phyloP scores from a whole-genome alignment of 2,888 invertebrate species.

The Pristionchus japonicus region DNA sequence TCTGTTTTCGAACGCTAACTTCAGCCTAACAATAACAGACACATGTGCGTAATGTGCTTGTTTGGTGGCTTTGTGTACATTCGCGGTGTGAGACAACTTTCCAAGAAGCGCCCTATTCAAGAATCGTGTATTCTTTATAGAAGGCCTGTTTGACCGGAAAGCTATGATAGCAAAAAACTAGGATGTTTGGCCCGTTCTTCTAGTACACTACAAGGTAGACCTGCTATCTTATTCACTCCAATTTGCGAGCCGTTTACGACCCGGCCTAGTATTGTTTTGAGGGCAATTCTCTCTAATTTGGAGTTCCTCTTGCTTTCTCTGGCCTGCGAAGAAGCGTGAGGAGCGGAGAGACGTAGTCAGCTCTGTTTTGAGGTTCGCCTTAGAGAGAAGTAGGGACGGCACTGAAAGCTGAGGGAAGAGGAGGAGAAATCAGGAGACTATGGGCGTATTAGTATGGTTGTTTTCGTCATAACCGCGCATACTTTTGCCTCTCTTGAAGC shows the following conservation, averaged over 20 bases:
- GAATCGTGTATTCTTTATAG: too few species aligned
- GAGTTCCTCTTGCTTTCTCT: not conserved
- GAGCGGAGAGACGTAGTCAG: not conserved
- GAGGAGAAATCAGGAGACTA: not conserved
- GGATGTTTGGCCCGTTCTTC: not conserved
- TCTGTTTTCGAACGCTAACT: not conserved
- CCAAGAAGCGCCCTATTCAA: too few species aligned
- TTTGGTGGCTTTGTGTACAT: too few species aligned
- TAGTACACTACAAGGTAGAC: not conserved
- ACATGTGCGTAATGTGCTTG: not conserved
- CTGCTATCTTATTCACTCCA: not conserved
- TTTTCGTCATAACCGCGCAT: not conserved
- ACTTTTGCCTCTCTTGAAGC: not conserved
- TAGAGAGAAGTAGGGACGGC: not conserved
- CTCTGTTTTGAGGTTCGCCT: too few species aligned
- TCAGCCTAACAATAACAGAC: not conserved
- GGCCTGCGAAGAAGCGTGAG: not conserved
- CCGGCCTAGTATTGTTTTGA: not conserved
- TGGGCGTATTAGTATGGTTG: not conserved
- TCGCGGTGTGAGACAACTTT: too few species aligned
- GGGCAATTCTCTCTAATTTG: not conserved
- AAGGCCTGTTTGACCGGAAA: too few species aligned
- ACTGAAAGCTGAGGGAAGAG: not conserved
- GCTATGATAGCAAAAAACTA: not conserved
- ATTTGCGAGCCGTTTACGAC: conserved; percentile 12